Percentiles rank a stretch among this genome's conserved stretches.
Conservation (phyloP, 2,113 vertebrate species). For the Lota lota region DNA sequence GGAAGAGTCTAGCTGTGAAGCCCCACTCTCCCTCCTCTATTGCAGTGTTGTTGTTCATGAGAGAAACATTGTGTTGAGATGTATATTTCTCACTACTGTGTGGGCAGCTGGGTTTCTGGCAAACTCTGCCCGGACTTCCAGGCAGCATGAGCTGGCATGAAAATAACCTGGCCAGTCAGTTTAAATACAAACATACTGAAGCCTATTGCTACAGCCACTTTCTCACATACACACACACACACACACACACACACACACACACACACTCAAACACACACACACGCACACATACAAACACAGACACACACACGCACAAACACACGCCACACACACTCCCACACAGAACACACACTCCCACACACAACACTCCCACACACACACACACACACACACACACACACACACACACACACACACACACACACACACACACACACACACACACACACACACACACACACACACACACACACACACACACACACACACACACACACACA, state of each 20-base stretch:
- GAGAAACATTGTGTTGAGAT: no score
- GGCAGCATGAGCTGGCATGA: slow-evolving; percentile 66
- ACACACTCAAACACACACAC: background rate
- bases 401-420: slow-evolving; percentile 1
- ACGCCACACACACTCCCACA: background rate
- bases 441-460: background rate
- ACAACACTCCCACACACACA: background rate
- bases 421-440: slow-evolving; percentile 1
- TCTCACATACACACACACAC: background rate
- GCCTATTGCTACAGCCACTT: slow-evolving; percentile 25
- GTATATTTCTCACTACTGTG: slow-evolving; percentile 40
- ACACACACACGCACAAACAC: background rate
- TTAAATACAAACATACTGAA: slow-evolving; percentile 48
- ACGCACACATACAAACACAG: background rate
- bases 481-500: background rate
- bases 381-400: background rate
- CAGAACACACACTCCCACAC: slow-evolving; percentile 5
- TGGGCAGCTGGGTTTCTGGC: no score
- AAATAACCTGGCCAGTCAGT: slow-evolving; percentile 56
- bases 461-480: background rate
- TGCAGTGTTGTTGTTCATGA: background rate
- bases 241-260: background rate
- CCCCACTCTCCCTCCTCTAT: slow-evolving; percentile 21
- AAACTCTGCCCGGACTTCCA: slow-evolving; percentile 22
- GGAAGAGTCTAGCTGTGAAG: background rate